Conservation (phyloP, 2,888 invertebrate genomes). For the Cheilosia soror region DNA sequence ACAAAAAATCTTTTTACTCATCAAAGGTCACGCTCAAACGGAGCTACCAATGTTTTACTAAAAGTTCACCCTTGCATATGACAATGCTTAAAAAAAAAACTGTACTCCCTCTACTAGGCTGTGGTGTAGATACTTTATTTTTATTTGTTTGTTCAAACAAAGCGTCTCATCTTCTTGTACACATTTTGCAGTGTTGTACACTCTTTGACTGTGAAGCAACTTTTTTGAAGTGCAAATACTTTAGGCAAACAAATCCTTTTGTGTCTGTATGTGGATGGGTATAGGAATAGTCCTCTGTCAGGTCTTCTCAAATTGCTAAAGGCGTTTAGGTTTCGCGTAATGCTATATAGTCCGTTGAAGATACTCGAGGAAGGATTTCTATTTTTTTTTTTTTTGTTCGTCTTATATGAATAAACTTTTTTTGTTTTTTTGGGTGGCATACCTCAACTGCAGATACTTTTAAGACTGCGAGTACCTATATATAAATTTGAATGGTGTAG, state of each 20-base stretch:
- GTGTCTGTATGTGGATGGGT: background rate
- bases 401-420: no score
- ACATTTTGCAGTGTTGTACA: background rate
- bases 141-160: constrained; percentile 23
- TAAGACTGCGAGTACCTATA: no score
- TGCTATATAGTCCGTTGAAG: background rate
- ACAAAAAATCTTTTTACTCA: no score
- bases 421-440: no score
- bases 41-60: no score
- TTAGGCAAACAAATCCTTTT: constrained; percentile 50
- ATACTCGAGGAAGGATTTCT: constrained; percentile 7
- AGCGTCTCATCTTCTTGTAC: constrained; percentile 41
- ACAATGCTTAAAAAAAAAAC: background rate
- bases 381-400: background rate
- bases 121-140: background rate
- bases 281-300: constrained; percentile 3
- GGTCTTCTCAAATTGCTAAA: constrained; percentile 21
- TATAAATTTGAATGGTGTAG: no score
- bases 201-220: constrained; percentile 42
- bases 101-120: background rate
- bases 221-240: constrained; percentile 56
- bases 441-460: no score
- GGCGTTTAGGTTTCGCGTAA: constrained; percentile 43
- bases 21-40: no score
- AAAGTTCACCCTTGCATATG: no score